phyloP scores from a whole-genome alignment of 2,888 invertebrate species.

The Urechis unicinctus region DNA sequence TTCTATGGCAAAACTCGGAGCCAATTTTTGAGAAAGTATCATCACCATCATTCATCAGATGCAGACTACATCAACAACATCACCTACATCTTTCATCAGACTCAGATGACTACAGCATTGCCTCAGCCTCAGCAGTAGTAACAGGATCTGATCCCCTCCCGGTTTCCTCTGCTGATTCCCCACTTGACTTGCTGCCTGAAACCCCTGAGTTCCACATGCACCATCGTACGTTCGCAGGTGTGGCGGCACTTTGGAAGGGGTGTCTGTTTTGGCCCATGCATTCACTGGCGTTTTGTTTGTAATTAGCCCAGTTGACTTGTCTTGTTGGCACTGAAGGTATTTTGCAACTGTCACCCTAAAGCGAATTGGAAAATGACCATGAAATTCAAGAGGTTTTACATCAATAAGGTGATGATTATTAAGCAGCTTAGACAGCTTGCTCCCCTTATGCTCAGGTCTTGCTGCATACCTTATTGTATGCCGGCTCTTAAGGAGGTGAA shows the following conservation, averaged over 20 bases:
- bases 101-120: conserved; percentile 87
- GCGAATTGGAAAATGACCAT: background rate
- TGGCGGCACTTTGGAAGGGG: no score
- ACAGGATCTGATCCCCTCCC: conserved; percentile 55
- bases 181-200: conserved; percentile 6
- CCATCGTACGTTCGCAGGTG: no score
- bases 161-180: background rate
- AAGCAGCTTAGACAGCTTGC: no score
- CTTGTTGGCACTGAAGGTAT: conserved; percentile 42
- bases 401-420: no score
- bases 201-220: background rate
- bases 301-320: conserved; percentile 24
- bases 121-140: conserved; percentile 73
- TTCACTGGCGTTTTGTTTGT: background rate
- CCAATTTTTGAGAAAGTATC: no score
- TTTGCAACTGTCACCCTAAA: conserved; percentile 42
- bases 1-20: no score
- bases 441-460: no score
- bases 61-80: conserved; percentile 23
- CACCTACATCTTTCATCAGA: conserved; percentile 63
- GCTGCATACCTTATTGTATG: no score
- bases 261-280: no score
- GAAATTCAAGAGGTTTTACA: background rate
- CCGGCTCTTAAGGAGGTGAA: no score
- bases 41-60: no score